A percentile compares a stretch with the other conserved stretches of the same genome.
phyloP scores from a whole-genome alignment of 92 coral and sea anemone genomes.

The Phenganax subtilis region DNA sequence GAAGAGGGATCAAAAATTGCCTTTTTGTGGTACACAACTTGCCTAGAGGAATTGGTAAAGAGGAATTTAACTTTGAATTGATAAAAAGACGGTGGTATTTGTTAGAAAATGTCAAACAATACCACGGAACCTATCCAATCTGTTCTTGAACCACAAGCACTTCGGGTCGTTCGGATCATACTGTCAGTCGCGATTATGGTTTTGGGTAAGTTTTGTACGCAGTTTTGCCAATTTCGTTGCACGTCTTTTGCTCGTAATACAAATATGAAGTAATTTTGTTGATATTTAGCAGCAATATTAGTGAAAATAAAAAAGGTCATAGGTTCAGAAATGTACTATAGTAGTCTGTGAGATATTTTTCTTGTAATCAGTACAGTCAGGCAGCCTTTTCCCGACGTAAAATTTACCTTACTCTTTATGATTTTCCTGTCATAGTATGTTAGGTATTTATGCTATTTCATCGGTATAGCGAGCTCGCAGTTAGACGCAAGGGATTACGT shows the following conservation, averaged over 20 bases:
- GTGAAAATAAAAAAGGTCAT: background rate
- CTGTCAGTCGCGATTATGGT: constrained; percentile 26
- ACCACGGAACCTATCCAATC: background rate
- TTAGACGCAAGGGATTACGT: constrained; percentile 1
- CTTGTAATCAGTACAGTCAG: background rate
- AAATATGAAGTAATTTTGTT: background rate
- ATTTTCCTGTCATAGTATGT: background rate
- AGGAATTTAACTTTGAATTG: background rate
- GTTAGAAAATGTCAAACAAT: constrained; percentile 23
- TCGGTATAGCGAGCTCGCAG: background rate
- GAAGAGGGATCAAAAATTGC: background rate
- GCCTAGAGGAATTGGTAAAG: background rate
- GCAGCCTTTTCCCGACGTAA: background rate
- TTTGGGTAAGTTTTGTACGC: constrained; percentile 6
- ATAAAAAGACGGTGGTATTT: too few species aligned
- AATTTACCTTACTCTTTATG: background rate
- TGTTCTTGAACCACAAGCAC: constrained; percentile 19
- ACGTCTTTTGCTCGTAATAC: background rate
- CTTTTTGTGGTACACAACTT: background rate
- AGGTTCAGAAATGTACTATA: constrained; percentile 15
- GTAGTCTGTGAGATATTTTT: background rate
- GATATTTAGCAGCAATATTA: background rate
- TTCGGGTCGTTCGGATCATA: constrained; percentile 22
- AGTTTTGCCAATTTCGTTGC: background rate
- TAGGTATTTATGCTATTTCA: background rate